Evolutionary conservation across 35 echinoderm and acorn worm species (phyloP), one percentile per base, ranked within the genome.

Genomic region (Stichopus chloronotus): DNA sequence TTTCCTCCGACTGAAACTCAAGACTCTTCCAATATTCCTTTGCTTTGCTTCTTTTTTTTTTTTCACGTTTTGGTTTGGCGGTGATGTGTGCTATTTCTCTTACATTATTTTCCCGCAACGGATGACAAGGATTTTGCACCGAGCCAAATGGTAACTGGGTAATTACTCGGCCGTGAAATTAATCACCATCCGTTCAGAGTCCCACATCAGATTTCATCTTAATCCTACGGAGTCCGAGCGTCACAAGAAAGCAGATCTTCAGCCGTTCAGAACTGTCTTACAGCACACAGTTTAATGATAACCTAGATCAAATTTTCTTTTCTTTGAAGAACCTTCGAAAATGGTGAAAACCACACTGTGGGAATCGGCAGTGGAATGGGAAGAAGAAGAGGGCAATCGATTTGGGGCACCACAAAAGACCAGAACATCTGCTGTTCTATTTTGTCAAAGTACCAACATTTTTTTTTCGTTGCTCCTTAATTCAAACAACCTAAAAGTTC

Each of bases 81-180:
- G 30, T 83, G 80, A 83, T 56, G 80, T 83, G 53, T 16, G 80
- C 80, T 43, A 56, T 65, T 65, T 65, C 61, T 65, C 30, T 43
- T 43, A 43, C 30, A 43, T 65, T 19, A 65, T 19, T 11, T 65
- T 65, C 19, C 61, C 6, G 11, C 61, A 9, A 65, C 61, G 19
- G 19, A 65, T 8, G 11, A 11, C 61, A 17, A 13, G 19, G 30
- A 83, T 78, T 83, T 53, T 53, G 17, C 30, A 52, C 9, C 4
- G 80, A 52, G 55, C 19, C n/a, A 17, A 83, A 83, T 52, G 19
- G 53, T 65, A 65, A 65, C 61, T 65, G 61, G 61, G 61, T 65
- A 83, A 83, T 56, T 83, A 83, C 52, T 43, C 80, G 53, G 55
- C 80, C 80, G 8, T 83, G 80, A 83, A 83, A 83, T 83, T 83